Percentiles rank a stretch among this genome's conserved stretches.
Evolutionary conservation across 1,140 invertebrate genomes (phyloP).

Genomic region (Sinonovacula constricta): DNA sequence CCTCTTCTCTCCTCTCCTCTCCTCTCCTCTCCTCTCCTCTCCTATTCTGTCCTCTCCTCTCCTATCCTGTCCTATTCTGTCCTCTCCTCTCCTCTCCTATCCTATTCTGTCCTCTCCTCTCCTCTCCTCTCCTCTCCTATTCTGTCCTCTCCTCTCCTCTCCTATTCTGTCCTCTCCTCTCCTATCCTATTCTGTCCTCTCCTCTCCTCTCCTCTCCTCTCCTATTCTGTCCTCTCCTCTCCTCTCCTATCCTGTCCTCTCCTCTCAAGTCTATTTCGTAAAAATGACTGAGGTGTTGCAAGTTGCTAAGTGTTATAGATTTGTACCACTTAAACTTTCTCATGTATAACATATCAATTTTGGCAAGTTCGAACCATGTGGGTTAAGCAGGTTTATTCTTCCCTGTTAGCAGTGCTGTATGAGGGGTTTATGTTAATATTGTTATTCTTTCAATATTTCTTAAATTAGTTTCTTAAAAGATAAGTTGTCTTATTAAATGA

Average conservation of each 20-base stretch:
- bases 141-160: background rate
- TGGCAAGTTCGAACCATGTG: no score
- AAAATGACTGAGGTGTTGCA: no score
- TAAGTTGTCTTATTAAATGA: no score
- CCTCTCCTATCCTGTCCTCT: background rate
- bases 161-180: background rate
- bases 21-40: background rate
- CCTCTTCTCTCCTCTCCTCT: background rate
- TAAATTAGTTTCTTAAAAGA: no score
- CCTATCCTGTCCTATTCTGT: constrained; percentile 3
- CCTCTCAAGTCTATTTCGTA: no score
- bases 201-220: background rate
- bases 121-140: background rate
- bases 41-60: background rate
- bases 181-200: constrained; percentile 1
- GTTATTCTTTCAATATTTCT: no score
- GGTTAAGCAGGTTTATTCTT: no score
- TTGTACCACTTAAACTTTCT: no score
- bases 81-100: background rate
- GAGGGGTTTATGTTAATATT: no score
- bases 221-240: background rate
- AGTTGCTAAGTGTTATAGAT: no score
- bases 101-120: background rate
- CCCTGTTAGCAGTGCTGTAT: no score
- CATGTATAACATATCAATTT: no score